Conservation (phyloP, 2,888 invertebrate genomes). For the Labia minor region DNA sequence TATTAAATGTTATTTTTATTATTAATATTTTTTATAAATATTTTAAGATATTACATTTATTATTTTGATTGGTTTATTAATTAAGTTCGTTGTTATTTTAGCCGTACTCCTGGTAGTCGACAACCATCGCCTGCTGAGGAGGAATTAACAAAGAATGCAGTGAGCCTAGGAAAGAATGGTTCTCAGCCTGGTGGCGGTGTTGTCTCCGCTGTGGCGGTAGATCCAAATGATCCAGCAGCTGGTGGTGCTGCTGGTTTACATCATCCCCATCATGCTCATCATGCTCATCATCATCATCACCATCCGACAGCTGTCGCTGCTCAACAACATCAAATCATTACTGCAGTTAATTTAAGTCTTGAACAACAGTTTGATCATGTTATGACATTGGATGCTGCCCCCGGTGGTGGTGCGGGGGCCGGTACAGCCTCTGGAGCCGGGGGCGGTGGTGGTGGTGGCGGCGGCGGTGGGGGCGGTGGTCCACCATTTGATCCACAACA, state of each 20-base stretch:
- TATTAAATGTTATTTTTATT: too few relatives aligned
- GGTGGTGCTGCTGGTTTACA: slow-evolving; percentile 20
- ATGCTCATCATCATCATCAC: slow-evolving; percentile 40
- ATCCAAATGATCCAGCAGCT: background rate
- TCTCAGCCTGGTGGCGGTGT: slow-evolving; percentile 37
- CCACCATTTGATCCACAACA: background rate
- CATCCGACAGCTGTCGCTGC: slow-evolving; percentile 31
- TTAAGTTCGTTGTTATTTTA: too few relatives aligned
- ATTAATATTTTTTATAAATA: too few relatives aligned
- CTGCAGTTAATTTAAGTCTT: slow-evolving; percentile 16
- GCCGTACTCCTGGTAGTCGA: slow-evolving; percentile 80
- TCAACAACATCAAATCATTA: slow-evolving; percentile 31
- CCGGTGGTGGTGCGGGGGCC: slow-evolving; percentile 15
- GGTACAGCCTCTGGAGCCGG: background rate
- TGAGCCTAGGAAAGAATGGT: slow-evolving; percentile 38
- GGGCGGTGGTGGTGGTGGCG: background rate
- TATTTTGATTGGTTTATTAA: too few relatives aligned
- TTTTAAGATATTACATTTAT: too few relatives aligned
- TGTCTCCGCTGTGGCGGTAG: slow-evolving; percentile 14
- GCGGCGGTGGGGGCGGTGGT: background rate
- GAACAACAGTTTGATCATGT: slow-evolving; percentile 31
- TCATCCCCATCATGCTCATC: slow-evolving; percentile 27
- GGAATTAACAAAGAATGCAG: slow-evolving; percentile 51
- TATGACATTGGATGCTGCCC: slow-evolving; percentile 28
- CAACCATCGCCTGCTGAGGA: slow-evolving; percentile 88